Evolutionary conservation across 2,888 invertebrate species (phyloP).

Genomic region (Lypha dubia): DNA sequence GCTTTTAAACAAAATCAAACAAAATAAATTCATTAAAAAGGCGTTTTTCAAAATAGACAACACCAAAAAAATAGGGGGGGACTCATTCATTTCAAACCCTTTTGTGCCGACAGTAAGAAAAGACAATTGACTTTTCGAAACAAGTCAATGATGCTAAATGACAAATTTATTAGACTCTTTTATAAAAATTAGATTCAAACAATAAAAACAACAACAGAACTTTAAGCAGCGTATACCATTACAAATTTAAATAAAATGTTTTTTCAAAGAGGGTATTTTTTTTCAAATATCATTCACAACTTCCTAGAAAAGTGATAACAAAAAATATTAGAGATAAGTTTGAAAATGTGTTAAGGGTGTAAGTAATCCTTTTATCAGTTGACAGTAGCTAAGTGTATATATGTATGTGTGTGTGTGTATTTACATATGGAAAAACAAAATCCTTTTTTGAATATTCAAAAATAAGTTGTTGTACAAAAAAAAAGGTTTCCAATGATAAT

Average conservation of each 20-base stretch:
- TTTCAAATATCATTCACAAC: not conserved
- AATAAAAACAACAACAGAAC: slow-evolving; percentile 8
- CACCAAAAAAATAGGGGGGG: not conserved
- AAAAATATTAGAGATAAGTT: not conserved
- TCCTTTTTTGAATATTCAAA: slow-evolving; percentile 28
- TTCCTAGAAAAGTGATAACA: not conserved
- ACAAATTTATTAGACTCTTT: slow-evolving; percentile 57
- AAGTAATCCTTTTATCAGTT: slow-evolving; percentile 25
- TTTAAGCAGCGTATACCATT: slow-evolving; percentile 35
- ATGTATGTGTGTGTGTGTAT: not conserved
- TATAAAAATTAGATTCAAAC: slow-evolving; percentile 5
- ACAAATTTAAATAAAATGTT: slow-evolving; percentile 63
- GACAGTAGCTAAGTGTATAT: not conserved
- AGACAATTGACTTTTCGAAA: slow-evolving; percentile 60
- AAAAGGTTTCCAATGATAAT: slow-evolving; percentile 36
- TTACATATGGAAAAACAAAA: not conserved
- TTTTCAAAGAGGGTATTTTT: not conserved
- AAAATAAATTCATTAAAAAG: slow-evolving; percentile 59
- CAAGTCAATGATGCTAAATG: slow-evolving; percentile 68
- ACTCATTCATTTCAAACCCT: slow-evolving; percentile 14
- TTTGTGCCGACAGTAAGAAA: slow-evolving; percentile 24
- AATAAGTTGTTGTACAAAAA: not conserved
- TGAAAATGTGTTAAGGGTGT: slow-evolving; percentile 20
- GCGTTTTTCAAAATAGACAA: slow-evolving; percentile 27
- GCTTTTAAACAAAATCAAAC: slow-evolving; percentile 60